Evolutionary conservation across 2,888 invertebrate genomes (phyloP).

Genomic region (Caenorhabditis macrosperma): DNA sequence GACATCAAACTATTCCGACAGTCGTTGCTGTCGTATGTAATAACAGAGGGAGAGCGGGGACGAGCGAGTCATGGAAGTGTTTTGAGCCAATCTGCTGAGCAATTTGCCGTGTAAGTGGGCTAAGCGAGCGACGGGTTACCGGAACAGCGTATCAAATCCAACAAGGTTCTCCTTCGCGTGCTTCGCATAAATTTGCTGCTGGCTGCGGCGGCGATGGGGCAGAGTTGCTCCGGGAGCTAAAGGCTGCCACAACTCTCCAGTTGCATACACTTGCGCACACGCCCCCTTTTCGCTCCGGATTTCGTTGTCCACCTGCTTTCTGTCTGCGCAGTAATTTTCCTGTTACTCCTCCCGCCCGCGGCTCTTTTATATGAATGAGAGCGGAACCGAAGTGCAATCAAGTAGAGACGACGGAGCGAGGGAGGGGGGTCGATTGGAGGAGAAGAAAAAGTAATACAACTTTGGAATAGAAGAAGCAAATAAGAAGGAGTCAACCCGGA

Average conservation of each 20-base stretch:
- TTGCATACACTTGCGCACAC: slow-evolving; percentile 57
- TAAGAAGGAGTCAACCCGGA: slow-evolving; percentile 7
- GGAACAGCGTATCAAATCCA: slow-evolving; percentile 60
- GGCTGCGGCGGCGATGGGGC: slow-evolving; percentile 7
- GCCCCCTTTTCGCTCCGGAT: slow-evolving; percentile 54
- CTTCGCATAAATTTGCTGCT: slow-evolving; percentile 55
- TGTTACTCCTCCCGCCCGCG: slow-evolving; percentile 22
- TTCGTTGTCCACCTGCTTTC: slow-evolving; percentile 43
- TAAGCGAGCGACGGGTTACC: slow-evolving; percentile 39
- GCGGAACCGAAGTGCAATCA: slow-evolving; percentile 58
- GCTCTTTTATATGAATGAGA: slow-evolving; percentile 54
- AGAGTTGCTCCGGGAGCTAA: slow-evolving; percentile 15
- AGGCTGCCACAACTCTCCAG: slow-evolving; percentile 21
- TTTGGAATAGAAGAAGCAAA: slow-evolving; percentile 23
- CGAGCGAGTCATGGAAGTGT: slow-evolving; percentile 44
- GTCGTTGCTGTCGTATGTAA: slow-evolving; percentile 31
- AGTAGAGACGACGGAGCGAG: slow-evolving; percentile 38
- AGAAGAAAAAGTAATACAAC: slow-evolving; percentile 42
- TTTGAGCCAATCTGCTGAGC: slow-evolving; percentile 39
- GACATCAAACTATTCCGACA: slow-evolving; percentile 46
- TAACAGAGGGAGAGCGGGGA: slow-evolving; percentile 8
- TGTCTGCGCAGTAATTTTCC: slow-evolving; percentile 50
- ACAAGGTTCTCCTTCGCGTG: slow-evolving; percentile 52
- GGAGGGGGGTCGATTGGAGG: slow-evolving; percentile 18
- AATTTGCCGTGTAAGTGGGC: slow-evolving; percentile 45